Evolutionary conservation across 53 echinoderm and acorn worm species (phyloP).

Genomic region (Mesocentrotus franciscanus): DNA sequence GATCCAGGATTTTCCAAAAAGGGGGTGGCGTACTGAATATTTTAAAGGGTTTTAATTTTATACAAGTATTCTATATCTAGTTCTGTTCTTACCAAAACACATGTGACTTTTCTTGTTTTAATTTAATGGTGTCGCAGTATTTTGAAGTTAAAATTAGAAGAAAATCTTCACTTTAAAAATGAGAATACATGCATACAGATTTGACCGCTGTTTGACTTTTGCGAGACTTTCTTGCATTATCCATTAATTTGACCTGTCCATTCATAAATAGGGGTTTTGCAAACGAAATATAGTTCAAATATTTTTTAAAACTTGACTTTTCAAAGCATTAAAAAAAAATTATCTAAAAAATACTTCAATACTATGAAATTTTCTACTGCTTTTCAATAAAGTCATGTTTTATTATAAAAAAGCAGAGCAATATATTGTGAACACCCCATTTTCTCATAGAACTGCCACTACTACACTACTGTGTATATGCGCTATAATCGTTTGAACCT

Average conservation of each 20-base stretch:
- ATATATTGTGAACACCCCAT: neutral
- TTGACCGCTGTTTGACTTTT: slow-evolving; percentile 6
- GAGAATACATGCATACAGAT: neutral
- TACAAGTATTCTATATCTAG: neutral
- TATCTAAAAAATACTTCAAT: no score
- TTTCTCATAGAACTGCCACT: neutral
- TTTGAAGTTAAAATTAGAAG: neutral
- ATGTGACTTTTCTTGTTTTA: neutral
- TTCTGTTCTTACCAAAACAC: neutral
- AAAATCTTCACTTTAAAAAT: neutral
- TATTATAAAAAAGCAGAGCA: neutral
- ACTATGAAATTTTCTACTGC: no score
- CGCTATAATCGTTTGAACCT: neutral
- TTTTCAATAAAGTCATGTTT: neutral
- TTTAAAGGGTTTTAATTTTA: neutral
- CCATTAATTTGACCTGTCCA: neutral
- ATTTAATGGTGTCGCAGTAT: neutral
- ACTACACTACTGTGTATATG: neutral
- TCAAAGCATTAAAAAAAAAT: no score
- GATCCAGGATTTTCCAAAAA: no score
- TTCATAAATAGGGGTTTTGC: neutral
- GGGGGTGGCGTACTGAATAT: neutral
- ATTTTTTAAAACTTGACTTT: no score
- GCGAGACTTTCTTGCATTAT: no score
- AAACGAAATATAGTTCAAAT: no score